Evolutionary conservation across 2,113 vertebrate genomes (phyloP).

Genomic region (Amazona vittata): DNA sequence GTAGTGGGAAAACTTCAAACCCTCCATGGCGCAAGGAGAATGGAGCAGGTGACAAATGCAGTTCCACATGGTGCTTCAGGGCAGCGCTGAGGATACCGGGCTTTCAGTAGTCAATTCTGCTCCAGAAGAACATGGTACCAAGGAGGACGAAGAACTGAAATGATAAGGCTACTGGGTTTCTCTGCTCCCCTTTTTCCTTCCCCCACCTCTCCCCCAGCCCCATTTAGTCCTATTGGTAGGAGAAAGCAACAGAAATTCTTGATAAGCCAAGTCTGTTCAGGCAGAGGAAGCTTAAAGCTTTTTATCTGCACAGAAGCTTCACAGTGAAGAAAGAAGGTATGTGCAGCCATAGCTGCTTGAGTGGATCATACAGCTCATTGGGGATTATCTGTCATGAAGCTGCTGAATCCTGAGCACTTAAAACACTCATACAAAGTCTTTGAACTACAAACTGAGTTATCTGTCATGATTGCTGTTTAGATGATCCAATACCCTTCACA

Average conservation of each 20-base stretch:
- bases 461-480: background rate
- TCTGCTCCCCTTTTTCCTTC: background rate
- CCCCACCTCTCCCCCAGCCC: background rate
- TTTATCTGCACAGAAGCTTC: background rate
- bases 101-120: conserved; percentile 76
- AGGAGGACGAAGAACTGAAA: conserved; percentile 81
- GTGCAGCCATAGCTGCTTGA: background rate
- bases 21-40: background rate
- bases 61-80: background rate
- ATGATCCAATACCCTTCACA: background rate
- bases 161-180: background rate
- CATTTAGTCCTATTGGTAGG: background rate
- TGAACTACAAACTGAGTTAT: background rate
- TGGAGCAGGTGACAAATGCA: background rate
- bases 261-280: background rate
- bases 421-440: background rate
- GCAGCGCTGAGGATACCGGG: background rate
- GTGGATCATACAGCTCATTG: background rate
- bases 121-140: conserved; percentile 84
- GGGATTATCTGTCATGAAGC: background rate
- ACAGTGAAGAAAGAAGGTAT: background rate
- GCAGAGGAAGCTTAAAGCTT: background rate
- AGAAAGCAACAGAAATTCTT: background rate
- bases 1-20: conserved; percentile 24
- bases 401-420: background rate